These are phyloP conservation scores for Procapra przewalskii DNA, from an alignment of 2,113 vertebrate genomes.

Conservation along the genomic window DNA sequence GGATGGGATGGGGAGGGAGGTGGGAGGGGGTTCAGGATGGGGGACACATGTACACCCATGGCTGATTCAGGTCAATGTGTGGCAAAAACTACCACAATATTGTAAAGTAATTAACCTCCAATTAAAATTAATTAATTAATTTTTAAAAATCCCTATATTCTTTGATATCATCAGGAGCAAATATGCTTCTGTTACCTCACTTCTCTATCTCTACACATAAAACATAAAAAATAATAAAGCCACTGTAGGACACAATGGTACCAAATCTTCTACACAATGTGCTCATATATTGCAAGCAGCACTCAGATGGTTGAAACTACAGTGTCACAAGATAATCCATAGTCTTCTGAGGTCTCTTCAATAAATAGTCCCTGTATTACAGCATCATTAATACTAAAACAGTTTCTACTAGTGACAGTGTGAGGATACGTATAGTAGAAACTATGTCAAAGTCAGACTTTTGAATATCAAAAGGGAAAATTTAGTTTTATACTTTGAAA, in stretches of 20 bases:
- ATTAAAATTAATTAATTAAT: background rate
- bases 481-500: background rate
- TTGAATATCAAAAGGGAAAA: background rate
- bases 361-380: background rate
- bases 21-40: rapidly evolving
- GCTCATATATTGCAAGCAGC: background rate
- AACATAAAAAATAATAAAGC: background rate
- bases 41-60: background rate
- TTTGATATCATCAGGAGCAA: background rate
- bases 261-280: background rate
- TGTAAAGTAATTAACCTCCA: background rate
- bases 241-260: background rate
- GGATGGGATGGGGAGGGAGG: background rate
- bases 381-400: background rate
- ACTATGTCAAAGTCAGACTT: background rate
- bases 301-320: background rate
- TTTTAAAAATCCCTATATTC: background rate
- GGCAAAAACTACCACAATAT: background rate
- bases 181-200: background rate
- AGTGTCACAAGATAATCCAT: background rate
- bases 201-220: background rate
- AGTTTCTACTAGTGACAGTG: background rate
- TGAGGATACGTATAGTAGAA: background rate
- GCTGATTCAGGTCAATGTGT: background rate
- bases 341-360: background rate